These are phyloP conservation scores for Heterotilapia buettikoferi DNA, from an alignment of 2,113 vertebrate genomes.

Conservation along the genomic window DNA sequence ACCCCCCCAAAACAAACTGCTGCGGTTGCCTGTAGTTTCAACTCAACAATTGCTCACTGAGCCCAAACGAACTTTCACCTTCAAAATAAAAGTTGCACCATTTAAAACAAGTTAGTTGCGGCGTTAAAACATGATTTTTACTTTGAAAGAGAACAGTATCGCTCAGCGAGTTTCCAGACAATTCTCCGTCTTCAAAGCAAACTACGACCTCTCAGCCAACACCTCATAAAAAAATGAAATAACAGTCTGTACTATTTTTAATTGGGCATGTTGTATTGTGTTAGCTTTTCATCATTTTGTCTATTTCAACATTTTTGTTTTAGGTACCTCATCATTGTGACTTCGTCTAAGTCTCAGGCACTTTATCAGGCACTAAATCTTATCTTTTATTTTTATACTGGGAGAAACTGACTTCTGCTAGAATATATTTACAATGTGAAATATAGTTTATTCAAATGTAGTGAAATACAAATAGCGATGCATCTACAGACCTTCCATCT, in stretches of 20 bases:
- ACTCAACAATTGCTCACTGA: not conserved
- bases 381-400: not conserved
- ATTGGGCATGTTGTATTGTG: not conserved
- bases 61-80: not conserved
- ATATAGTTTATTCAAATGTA: not conserved
- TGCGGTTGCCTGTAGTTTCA: not conserved
- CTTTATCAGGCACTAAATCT: not conserved
- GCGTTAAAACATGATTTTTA: not conserved
- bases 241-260: not conserved
- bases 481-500: conserved; percentile 76
- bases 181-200: not conserved
- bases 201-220: not conserved
- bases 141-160: not conserved
- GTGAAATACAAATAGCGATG: not conserved
- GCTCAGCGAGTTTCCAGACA: not conserved
- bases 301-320: not conserved
- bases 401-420: not conserved
- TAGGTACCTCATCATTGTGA: not conserved
- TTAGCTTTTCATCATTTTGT: not conserved
- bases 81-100: not conserved
- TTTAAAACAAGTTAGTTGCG: not conserved
- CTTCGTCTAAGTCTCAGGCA: not conserved
- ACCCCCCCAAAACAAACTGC: fast-evolving
- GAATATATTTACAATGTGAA: not conserved
- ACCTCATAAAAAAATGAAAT: not conserved